A percentile compares a stretch with the other conserved stretches of the same genome.
phyloP scores from a whole-genome alignment of 2,113 vertebrate genomes.

The Triplophysa tibetana region DNA sequence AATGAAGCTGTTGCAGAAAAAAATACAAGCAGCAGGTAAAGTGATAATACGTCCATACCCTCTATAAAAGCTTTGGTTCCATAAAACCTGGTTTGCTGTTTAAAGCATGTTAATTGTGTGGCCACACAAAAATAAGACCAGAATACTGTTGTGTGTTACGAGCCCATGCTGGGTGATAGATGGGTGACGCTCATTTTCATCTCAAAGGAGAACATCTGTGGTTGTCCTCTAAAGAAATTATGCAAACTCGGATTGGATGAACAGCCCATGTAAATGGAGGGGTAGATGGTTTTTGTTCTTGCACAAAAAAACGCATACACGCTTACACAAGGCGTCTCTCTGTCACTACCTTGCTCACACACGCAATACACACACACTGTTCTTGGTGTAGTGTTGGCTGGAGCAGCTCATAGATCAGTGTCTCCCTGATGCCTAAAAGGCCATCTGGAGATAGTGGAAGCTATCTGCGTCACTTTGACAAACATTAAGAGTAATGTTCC shows the following conservation, averaged over 20 bases:
- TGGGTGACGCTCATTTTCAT: slow-evolving; percentile 67
- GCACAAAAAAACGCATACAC: slow-evolving; percentile 34
- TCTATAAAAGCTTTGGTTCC: background rate
- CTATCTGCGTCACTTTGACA: background rate
- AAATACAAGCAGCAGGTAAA: too few relatives aligned
- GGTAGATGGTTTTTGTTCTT: background rate
- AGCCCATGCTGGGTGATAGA: slow-evolving; percentile 27
- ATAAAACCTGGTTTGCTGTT: background rate
- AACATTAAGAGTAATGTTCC: background rate
- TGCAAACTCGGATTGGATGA: slow-evolving; percentile 66
- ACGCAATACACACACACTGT: background rate
- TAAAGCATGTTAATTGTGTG: too few relatives aligned
- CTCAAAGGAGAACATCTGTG: slow-evolving; percentile 71
- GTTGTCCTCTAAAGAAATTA: slow-evolving; percentile 64
- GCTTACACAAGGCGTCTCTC: slow-evolving; percentile 4
- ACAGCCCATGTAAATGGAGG: slow-evolving; percentile 33
- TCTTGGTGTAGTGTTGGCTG: slow-evolving; percentile 8
- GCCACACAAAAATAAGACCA: background rate
- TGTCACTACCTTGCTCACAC: background rate
- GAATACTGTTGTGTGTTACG: background rate
- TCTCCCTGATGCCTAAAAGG: slow-evolving; percentile 9
- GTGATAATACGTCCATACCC: too few relatives aligned
- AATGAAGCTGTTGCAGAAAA: too few relatives aligned
- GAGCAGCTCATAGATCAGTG: slow-evolving; percentile 37
- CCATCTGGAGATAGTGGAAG: slow-evolving; percentile 48